Evolutionary conservation across 2,113 vertebrate species (phyloP), one percentile per base, ranked within the genome.

Genomic region (Euleptes europaea): DNA sequence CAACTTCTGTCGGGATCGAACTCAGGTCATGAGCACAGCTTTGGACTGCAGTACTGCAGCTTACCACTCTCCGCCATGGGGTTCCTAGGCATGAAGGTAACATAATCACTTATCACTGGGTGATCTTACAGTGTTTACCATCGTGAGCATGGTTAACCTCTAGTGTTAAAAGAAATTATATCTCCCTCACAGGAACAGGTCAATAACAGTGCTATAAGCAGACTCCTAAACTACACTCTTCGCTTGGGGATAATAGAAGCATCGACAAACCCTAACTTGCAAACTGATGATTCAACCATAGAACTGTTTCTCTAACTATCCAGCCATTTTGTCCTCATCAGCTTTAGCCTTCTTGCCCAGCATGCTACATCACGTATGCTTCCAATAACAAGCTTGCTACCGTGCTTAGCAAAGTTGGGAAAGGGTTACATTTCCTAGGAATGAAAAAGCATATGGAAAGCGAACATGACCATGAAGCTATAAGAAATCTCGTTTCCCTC

Each of bases 401-500:
- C 49, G 33, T 33, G 10, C 85, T 77, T 76, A 60, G 51, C 51
- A 49, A 76, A 69, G 23, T 70, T 40, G 57, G 23, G 13, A 47
- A 70, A 66, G 69, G 21, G 40, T n/a, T 71, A 72, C 5, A 11
- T 63, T 83, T 65, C 28, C 26, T n/a, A 66, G 65, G 28, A 19
- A 12, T 60, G 75, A 81, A 80, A 28, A 38, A 63, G 4, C 0
- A 0, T 38, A 76, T n/a, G n/a, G 47, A 69, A 83, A 88, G 5
- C 3, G 73, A 63, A 40, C 13, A 14, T 0, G 0, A 1, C 82
- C n/a, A 33, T 33, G n/a, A 67, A 79, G 35, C 5, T 44, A 70
- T 54, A 57, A 4, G 42, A 84, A 67, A 40, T 79, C 35, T 49
- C 70, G 72, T 93, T 87, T 49, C 72, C 63, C 42, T 57, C 65